Base-by-base conservation (phyloP, 2,888 invertebrate species). In the Stenolophus ochropezus region DNA sequence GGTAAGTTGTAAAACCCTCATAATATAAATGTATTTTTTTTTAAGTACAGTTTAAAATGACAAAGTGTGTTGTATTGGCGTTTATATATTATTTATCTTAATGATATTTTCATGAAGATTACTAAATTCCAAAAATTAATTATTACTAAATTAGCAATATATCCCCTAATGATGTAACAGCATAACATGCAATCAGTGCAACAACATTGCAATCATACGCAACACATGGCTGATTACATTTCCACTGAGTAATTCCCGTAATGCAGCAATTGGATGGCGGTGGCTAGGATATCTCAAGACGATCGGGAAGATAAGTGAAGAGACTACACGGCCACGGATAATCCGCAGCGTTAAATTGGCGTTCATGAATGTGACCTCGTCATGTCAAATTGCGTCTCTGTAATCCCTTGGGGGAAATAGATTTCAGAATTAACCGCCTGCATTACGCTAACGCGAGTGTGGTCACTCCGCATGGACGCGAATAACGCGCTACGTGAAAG, bases 241-340 rank as follows among this genome's bases (percentile, higher is more conserved):
- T 33, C 33, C 33, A 3, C 33, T 33, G 5, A 33, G 33, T 33
- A 33, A 33, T 33, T 1, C 3, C 33, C 1, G 1, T 33, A 33
- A 33, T 33, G 33, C 33, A 8, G 5, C 33, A 42, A 42, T 0
- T 42, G 33, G 33, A 3, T 42, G 11, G 4, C n/a, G n/a, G n/a
- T n/a, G 11, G 33, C 11, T 42, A 11, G 33, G 18, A 27, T 73
- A 16, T 73, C 14, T 18, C 71, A 27, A 73, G 74, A 74, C 74
- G 49, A 74, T 51, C 74, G 51, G 14, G 49, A 11, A 49, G 74
- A 74, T 74, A 49, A 49, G 42, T 74, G 51, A 74, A 49, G 74
- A 49, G 74, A 74, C 51, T 74, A 51, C 20, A 51, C n/a, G n/a
- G n/a, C n/a, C n/a, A n/a, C 74, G 74, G 74, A 74, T 74, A 74